Percentiles rank a stretch among this genome's conserved stretches.
Conservation (phyloP, 2,113 vertebrate species). For the Lampris incognitus region DNA sequence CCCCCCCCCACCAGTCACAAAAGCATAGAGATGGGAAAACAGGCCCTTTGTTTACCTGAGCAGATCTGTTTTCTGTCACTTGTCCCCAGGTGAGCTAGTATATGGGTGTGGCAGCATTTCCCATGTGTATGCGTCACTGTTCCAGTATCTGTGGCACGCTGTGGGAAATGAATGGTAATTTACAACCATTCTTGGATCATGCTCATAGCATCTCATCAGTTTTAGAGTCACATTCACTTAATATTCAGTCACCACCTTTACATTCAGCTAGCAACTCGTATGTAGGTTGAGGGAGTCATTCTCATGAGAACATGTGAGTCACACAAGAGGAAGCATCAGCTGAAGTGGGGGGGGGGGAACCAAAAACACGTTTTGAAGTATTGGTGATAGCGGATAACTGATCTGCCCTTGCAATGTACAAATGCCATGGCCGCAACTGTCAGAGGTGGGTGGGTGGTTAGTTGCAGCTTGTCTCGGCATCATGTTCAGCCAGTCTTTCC, state of each 20-base stretch:
- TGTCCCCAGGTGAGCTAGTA: neutral
- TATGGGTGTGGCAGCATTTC: constrained; percentile 32
- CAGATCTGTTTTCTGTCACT: too few relatives aligned
- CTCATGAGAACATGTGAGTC: too few relatives aligned
- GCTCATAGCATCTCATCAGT: too few relatives aligned
- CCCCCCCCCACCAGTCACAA: too few relatives aligned
- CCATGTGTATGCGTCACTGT: neutral
- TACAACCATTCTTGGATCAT: neutral
- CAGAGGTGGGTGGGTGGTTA: neutral
- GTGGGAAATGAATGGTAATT: neutral
- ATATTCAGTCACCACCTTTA: too few relatives aligned
- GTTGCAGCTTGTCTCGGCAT: neutral
- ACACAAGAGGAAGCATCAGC: too few relatives aligned
- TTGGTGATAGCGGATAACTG: neutral
- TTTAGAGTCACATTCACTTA: too few relatives aligned
- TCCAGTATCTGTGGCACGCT: neutral
- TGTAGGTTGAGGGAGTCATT: too few relatives aligned
- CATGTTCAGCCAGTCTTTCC: constrained; percentile 53
- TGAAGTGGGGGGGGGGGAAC: too few relatives aligned
- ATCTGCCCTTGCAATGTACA: neutral
- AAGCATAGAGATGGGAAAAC: too few relatives aligned
- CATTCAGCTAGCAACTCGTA: too few relatives aligned
- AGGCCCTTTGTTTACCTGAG: too few relatives aligned
- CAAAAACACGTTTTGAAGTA: neutral
- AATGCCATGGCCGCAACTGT: constrained; percentile 8